Percentiles rank a stretch among this genome's conserved stretches.
phyloP scores from a whole-genome alignment of 2,888 invertebrate genomes.

The Laothoe populi region DNA sequence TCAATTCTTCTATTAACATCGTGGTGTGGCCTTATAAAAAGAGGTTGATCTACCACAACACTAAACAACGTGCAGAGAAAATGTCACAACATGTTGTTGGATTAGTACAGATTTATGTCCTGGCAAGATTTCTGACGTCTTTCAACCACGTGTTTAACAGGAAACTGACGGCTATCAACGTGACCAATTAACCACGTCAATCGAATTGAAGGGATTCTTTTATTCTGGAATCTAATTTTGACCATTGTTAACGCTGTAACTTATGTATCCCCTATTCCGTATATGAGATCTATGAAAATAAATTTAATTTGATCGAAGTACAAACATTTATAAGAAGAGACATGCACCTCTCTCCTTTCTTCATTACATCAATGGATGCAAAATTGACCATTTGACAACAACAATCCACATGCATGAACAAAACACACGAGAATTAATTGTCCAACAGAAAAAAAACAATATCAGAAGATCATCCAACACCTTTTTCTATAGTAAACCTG shows the following conservation, averaged over 20 bases:
- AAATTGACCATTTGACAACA: too few species aligned
- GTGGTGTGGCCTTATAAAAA: too few species aligned
- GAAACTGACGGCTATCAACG: slow-evolving; percentile 2
- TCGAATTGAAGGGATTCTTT: neutral
- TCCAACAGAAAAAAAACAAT: neutral
- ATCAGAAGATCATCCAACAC: neutral
- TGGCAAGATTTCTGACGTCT: slow-evolving; percentile 12
- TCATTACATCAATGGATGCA: too few species aligned
- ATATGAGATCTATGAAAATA: too few species aligned
- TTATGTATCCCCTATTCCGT: too few species aligned
- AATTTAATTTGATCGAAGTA: too few species aligned
- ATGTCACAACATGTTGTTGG: slow-evolving; percentile 15
- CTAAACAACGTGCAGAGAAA: neutral
- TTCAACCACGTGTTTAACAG: slow-evolving; percentile 7
- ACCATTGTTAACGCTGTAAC: too few species aligned
- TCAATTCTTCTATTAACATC: too few species aligned
- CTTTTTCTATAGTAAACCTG: slow-evolving; percentile 1
- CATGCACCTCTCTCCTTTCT: too few species aligned
- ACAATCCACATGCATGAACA: neutral
- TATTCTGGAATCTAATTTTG: neutral
- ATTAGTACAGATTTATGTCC: neutral
- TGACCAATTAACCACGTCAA: slow-evolving; percentile 5
- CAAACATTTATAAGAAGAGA: too few species aligned
- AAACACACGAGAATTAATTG: neutral
- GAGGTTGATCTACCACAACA: neutral